Base-by-base conservation (phyloP, 2,113 vertebrate genomes). In the Anthoscopus minutus region DNA sequence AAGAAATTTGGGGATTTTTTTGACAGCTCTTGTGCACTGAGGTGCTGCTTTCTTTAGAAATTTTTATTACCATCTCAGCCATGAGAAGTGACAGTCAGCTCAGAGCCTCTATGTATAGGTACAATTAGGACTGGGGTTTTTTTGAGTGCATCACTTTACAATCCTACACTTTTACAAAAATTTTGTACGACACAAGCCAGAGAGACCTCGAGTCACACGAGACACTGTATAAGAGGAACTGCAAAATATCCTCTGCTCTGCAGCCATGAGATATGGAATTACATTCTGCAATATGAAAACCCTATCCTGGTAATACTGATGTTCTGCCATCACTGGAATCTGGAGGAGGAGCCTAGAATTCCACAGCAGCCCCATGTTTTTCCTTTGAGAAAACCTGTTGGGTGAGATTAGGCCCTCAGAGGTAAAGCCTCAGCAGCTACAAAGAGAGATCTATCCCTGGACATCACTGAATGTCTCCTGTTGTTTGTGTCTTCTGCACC, bases 401-500 rank as follows among this genome's bases (percentile, higher is more conserved):
- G 1, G 0, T 78, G 50, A 81, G 45, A 77, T 89, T 60, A 57
- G 0, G 0, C n/a, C 37, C 64, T 81, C 64, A 64, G 64, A 80
- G 23, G 33, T 42, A 21, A 94, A 82, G 8, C 27, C 47, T 48
- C n/a, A 20, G n/a, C 87, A 87, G 81, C 37, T 87, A 64, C 60
- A 91, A 56, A 73, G 17, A 38, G 27, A 66, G 47, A 50, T 45
- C 31, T 48, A 57, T 8, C 50, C 64, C 37, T 2, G 4, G 64
- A 37, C 9, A 2, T 44, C 60, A 61, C 24, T 0, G 0, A 65
- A n/a, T 1, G 3, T 50, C 56, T 74, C 38, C 33, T 66, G 51
- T 9, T 51, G 18, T 51, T 86, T 78, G 30, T 48, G 37, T 66
- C n/a, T 65, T 69, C 64, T 44, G 60, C 69, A 58, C 11, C 12